phyloP scores from a whole-genome alignment of 2,113 vertebrate genomes.

The Thymallus thymallus region DNA sequence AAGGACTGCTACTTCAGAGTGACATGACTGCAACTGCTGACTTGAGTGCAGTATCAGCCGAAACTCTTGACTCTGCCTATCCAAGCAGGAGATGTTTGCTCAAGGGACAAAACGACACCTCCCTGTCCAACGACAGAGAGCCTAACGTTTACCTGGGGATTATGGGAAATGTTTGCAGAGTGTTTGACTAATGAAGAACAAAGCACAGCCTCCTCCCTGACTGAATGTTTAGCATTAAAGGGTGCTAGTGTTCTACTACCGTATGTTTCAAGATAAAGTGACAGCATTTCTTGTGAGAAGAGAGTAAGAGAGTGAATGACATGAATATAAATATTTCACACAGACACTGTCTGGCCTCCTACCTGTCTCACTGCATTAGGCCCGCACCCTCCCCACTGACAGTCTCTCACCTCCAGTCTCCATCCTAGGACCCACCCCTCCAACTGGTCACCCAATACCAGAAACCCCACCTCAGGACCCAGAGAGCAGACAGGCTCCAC shows the following conservation, averaged over 20 bases:
- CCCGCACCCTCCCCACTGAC: too few species aligned
- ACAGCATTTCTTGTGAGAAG: background rate
- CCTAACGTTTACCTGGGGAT: background rate
- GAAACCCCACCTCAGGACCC: background rate
- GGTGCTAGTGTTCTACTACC: background rate
- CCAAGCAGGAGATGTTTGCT: conserved; percentile 45
- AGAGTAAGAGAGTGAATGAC: background rate
- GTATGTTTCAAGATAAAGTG: background rate
- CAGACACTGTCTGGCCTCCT: too few species aligned
- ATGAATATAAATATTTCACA: background rate
- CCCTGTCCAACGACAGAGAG: conserved; percentile 2
- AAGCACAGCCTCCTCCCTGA: too few species aligned
- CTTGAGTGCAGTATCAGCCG: conserved; percentile 45
- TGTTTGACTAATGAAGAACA: too few species aligned
- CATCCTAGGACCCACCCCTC: too few species aligned
- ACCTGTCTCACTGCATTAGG: too few species aligned
- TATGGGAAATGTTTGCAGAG: background rate
- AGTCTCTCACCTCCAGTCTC: too few species aligned
- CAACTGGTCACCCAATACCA: background rate
- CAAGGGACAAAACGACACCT: conserved; percentile 24
- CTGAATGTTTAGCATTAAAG: background rate
- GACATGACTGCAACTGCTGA: conserved; percentile 49
- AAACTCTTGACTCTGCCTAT: conserved; percentile 29
- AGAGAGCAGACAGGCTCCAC: background rate
- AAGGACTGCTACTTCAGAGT: conserved; percentile 35